Evolutionary conservation across 2,113 vertebrate genomes (phyloP), one percentile per base, ranked within the genome.

Genomic region (Poicephalus gulielmi): DNA sequence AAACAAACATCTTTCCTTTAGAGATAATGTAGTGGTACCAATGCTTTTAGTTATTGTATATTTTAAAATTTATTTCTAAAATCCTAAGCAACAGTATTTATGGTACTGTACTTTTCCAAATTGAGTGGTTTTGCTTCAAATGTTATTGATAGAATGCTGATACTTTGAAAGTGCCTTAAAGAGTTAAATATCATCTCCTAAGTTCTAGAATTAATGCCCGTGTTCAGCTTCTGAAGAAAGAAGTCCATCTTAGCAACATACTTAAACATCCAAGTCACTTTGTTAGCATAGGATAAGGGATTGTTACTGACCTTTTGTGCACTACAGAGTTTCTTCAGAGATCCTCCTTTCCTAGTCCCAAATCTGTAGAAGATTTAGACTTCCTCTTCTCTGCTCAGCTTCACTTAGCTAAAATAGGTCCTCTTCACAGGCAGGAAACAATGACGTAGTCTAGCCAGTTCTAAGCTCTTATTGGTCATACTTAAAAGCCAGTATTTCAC

Each of bases 271-370:
- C 43, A 71, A 62, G 35, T 88, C 78, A 90, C 31, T 84, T 90
- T 64, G 10, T 64, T 78, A 53, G 47, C 10, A 14, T 5, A 47
- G 43, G 31, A n/a, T 69, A 93, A 89, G 49, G 55, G 76, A 68
- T 83, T 16, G 16, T 53, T 84, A 84, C 98, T 98, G 91, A 98
- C 98, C 92, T 97, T 79, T 37, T 78, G 41, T 60, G 55, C 37
- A 7, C 94, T 82, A 53, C 28, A 62, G 24, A 75, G 46, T 85
- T 92, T 81, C 94, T 80, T 83, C 83, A 64, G 84, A 85, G 93
- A 63, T 86, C 88, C 53, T 74, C 73, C 46, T 94, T 91, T 95
- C 94, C 46, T 93, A 74, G 82, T 87, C 31, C 53, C 73, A 68
- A 63, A 70, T 95, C 88, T 79, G 49, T 81, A 84, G 83, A 91